phyloP scores from a whole-genome alignment of 2,797 vertebrate genomes.

The Scolopax rusticola region DNA sequence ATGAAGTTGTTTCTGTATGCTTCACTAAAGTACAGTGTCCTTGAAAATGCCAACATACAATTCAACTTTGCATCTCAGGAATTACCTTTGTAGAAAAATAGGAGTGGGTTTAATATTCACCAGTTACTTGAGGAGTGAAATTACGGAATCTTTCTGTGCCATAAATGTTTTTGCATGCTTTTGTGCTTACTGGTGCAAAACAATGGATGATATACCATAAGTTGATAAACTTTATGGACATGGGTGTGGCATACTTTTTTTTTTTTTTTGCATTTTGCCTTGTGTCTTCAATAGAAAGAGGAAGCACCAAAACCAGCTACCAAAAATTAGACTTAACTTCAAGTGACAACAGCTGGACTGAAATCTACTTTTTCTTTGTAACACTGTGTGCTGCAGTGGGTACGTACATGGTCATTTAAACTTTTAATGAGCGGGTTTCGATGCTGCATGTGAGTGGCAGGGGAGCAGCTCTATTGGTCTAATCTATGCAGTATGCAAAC shows the following conservation, averaged over 20 bases:
- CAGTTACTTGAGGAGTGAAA: not conserved
- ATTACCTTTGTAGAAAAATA: conserved; percentile 9
- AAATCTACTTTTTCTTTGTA: not conserved
- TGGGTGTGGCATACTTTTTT: not conserved
- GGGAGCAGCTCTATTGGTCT: not conserved
- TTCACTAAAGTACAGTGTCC: not conserved
- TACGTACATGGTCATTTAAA: not conserved
- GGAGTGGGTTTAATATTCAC: conserved; percentile 15
- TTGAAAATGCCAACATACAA: conserved; percentile 10
- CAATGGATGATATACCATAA: not conserved
- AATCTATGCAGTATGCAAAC: not conserved
- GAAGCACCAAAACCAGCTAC: not conserved
- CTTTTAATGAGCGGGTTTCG: not conserved
- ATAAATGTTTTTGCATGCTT: conserved; percentile 17
- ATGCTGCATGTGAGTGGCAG: not conserved
- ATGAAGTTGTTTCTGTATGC: not conserved
- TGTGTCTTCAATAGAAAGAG: not conserved
- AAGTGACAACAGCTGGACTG: not conserved
- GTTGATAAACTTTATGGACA: conserved; percentile 9
- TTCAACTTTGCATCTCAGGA: conserved; percentile 47
- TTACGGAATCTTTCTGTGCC: conserved; percentile 25
- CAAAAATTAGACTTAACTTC: not conserved
- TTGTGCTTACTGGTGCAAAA: conserved; percentile 37
- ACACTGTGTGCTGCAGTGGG: not conserved
- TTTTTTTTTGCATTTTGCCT: not conserved